These are phyloP conservation scores for Platichthys flesus DNA, from an alignment of 2,113 vertebrate genomes.

Conservation along the genomic window DNA sequence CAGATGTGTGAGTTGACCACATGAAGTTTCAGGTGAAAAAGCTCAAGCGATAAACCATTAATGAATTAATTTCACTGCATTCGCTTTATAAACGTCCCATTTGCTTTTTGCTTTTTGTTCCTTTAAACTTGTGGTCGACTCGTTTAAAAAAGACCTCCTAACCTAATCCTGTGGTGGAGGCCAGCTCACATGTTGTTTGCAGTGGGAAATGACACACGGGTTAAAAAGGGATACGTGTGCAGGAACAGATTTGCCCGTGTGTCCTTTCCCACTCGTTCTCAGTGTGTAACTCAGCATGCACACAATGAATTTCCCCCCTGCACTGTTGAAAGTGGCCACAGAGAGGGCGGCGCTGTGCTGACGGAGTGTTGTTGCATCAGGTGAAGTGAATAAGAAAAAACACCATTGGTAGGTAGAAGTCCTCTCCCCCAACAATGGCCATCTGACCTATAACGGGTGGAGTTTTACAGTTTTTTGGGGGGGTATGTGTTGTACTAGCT, in stretches of 20 bases:
- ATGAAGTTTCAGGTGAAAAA: slow-evolving; percentile 53
- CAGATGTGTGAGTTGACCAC: slow-evolving; percentile 40
- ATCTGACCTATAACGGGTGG: slow-evolving; percentile 49
- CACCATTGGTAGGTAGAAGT: slow-evolving; percentile 61
- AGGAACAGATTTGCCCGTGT: slow-evolving; percentile 14
- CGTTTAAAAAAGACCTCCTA: slow-evolving; percentile 19
- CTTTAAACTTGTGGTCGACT: slow-evolving; percentile 70
- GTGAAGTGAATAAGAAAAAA: slow-evolving; percentile 38
- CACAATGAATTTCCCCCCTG: slow-evolving; percentile 31
- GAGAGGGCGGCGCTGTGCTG: slow-evolving; percentile 40
- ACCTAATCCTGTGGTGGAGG: slow-evolving; percentile 35
- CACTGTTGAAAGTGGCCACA: slow-evolving; percentile 41
- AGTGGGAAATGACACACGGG: slow-evolving; percentile 61
- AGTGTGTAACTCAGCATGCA: slow-evolving; percentile 58
- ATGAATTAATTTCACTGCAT: background rate
- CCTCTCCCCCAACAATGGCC: slow-evolving; percentile 58
- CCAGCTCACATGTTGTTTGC: slow-evolving; percentile 40
- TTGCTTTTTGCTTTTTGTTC: slow-evolving; percentile 22
- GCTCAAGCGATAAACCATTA: background rate
- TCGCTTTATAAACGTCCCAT: background rate
- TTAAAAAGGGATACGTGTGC: background rate
- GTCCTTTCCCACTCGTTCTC: slow-evolving; percentile 62
- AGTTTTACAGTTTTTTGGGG: slow-evolving; percentile 9
- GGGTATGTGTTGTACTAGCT: background rate
- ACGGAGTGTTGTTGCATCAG: slow-evolving; percentile 49